Evolutionary conservation across 2,113 vertebrate genomes (phyloP).

Genomic region (Ciconia stormi): DNA sequence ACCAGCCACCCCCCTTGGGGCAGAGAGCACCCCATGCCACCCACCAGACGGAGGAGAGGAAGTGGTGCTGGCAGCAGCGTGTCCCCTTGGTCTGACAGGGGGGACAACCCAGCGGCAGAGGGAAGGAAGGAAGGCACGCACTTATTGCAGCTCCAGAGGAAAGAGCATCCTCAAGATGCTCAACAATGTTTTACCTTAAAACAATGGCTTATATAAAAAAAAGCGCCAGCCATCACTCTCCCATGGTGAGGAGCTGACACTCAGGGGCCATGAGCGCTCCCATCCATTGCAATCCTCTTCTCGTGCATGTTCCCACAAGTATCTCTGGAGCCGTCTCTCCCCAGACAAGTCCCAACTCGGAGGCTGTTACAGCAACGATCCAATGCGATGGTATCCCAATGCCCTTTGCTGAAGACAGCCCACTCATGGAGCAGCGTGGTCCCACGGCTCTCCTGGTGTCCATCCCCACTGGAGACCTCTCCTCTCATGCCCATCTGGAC

Average conservation of each 20-base stretch:
- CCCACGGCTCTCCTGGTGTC: not conserved
- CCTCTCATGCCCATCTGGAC: not conserved
- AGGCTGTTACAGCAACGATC: not conserved
- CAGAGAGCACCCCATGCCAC: not conserved
- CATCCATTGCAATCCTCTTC: not conserved
- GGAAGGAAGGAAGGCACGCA: not conserved
- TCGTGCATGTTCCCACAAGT: not conserved
- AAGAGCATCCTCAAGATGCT: not conserved
- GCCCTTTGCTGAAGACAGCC: not conserved
- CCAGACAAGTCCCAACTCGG: not conserved
- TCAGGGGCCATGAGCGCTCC: not conserved
- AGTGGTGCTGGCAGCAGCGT: not conserved
- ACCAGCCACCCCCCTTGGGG: not conserved
- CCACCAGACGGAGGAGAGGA: not conserved
- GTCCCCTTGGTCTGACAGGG: not conserved
- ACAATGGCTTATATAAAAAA: not conserved
- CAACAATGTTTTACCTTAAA: not conserved
- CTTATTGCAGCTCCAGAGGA: not conserved
- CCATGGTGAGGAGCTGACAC: not conserved
- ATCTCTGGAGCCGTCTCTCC: not conserved
- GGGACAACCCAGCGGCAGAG: not conserved
- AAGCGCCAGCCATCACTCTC: not conserved
- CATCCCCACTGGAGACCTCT: not conserved
- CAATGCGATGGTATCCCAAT: accelerated
- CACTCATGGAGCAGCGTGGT: not conserved